Evolutionary conservation across 2,888 invertebrate genomes (phyloP).

Genomic region (Euphydryas editha): DNA sequence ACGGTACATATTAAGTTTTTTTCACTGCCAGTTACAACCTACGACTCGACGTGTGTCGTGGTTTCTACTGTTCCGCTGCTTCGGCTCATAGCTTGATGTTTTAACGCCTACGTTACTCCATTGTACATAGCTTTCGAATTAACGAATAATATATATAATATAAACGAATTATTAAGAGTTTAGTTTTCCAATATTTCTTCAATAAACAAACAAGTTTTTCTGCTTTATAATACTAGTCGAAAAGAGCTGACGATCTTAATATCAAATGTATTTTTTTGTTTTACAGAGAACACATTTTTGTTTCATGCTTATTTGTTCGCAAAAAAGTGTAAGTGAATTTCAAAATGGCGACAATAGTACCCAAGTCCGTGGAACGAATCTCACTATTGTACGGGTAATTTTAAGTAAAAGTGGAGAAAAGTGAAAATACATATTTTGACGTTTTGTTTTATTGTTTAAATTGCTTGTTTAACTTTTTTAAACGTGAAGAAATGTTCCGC

Average conservation of each 20-base stretch:
- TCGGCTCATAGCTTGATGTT: too few relatives aligned
- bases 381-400: conserved; percentile 16
- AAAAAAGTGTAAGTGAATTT: conserved; percentile 26
- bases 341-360: conserved; percentile 14
- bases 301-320: not conserved
- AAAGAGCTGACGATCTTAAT: not conserved
- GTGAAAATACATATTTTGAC: conserved; percentile 26
- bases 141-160: too few relatives aligned
- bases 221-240: too few relatives aligned
- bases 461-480: not conserved
- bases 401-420: conserved; percentile 14
- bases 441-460: not conserved
- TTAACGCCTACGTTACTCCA: too few relatives aligned
- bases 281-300: not conserved
- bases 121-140: too few relatives aligned
- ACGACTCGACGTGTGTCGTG: too few relatives aligned
- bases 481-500: not conserved
- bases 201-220: too few relatives aligned
- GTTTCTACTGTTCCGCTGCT: too few relatives aligned
- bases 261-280: not conserved
- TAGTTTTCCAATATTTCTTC: too few relatives aligned
- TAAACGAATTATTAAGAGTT: too few relatives aligned
- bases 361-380: conserved; percentile 26
- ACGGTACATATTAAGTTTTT: too few relatives aligned
- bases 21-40: too few relatives aligned